Conservation (phyloP, 2,888 invertebrate genomes). For the Drosophila cognata region DNA sequence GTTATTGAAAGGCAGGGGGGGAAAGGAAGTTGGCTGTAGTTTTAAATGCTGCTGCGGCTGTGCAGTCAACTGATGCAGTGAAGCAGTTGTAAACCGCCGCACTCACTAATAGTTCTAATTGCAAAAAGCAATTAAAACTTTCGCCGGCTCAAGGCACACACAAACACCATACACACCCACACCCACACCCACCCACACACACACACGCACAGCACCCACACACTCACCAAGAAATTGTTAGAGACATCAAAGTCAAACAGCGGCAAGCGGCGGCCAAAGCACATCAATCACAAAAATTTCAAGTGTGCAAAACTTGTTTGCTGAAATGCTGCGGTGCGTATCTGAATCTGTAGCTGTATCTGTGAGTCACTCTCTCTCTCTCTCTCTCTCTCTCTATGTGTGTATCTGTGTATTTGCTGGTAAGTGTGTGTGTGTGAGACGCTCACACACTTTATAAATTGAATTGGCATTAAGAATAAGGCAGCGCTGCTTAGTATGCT, state of each 20-base stretch:
- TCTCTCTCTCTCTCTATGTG: neutral
- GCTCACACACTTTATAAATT: slow-evolving; percentile 64
- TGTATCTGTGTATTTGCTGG: neutral
- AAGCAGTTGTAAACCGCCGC: slow-evolving; percentile 71
- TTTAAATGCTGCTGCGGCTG: slow-evolving; percentile 64
- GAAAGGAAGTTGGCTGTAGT: slow-evolving; percentile 3
- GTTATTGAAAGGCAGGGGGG: neutral
- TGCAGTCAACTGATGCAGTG: slow-evolving; percentile 74
- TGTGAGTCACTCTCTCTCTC: slow-evolving; percentile 9
- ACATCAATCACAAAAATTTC: slow-evolving; percentile 79
- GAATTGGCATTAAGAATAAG: slow-evolving; percentile 77
- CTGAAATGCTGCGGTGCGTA: slow-evolving; percentile 69
- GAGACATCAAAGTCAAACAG: slow-evolving; percentile 77
- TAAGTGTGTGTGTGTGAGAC: neutral
- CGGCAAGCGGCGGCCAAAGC: slow-evolving; percentile 65
- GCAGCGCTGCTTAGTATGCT: slow-evolving; percentile 67
- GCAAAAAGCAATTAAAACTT: slow-evolving; percentile 81
- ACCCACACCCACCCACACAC: neutral
- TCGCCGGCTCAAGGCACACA: slow-evolving; percentile 74
- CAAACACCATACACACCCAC: slow-evolving; percentile 13
- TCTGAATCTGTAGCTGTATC: slow-evolving; percentile 44
- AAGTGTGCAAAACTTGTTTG: slow-evolving; percentile 78
- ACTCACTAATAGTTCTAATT: slow-evolving; percentile 80
- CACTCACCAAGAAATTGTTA: slow-evolving; percentile 32
- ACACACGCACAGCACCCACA: slow-evolving; percentile 8